Base-by-base conservation (phyloP, 2,888 invertebrate species). In the Pollenia griseotomentosa region DNA sequence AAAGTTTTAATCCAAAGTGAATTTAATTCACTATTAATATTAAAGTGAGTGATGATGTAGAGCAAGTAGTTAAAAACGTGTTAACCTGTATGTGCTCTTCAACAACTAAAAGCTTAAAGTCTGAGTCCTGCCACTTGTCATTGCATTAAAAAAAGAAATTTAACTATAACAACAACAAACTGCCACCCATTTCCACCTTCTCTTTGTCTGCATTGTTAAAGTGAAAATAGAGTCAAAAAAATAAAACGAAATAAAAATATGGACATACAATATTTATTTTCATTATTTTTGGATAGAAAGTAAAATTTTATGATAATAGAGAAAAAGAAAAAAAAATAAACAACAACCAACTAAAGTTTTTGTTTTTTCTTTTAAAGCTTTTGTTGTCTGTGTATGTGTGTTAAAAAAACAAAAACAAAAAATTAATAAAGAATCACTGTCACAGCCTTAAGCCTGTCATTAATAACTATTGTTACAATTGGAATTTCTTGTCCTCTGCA, bases 101-200 rank as follows among this genome's bases (percentile, higher is more conserved):
- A 51, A 57, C 23, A 73, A 68, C 9, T 65, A 14, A 71, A 23
- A 12, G 66, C 48, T 12, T 55, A 63, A 74, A 68, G 68, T 84
- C 73, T 78, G 65, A 84, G 42, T 73, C 42, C 55, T 79, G 74
- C 78, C 79, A 79, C 73, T 63, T 84, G 74, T 59, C 79, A 79
- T 19, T 42, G 1, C 68, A 23, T 65, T 65, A 44, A 70, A 19
- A 61, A 70, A 19, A 16, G 48, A 78, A 79, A 79, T 59, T 46
- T 55, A 42, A 75, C 53, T n/a, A n/a, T 65, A 46, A 61, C n/a
- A 19, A 19, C 7, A 44, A 48, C 40, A 73, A 65, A 40, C 40
- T 23, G 40, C 19, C 59, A 10, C 40, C 40, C 19, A 42, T 33
- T 63, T 33, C 33, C 33, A 33, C 33, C 6, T 33, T 6, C 33